Evolutionary conservation across 1,140 invertebrate genomes (phyloP), one percentile per base, ranked within the genome.

Genomic region (Eubasilissa regina): DNA sequence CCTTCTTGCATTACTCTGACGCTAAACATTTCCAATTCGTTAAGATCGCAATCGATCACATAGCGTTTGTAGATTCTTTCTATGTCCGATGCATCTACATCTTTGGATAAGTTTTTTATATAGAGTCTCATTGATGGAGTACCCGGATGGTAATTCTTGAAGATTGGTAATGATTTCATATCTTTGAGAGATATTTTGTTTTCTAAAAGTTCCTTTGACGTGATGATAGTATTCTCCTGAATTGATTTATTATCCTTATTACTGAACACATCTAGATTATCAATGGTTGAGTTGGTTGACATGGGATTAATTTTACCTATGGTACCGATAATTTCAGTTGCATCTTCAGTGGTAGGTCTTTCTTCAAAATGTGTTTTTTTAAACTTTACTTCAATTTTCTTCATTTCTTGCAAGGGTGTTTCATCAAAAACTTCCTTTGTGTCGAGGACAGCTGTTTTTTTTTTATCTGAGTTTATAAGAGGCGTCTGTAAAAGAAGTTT

Each of bases 1-100:
- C 97, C 97, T 86, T 97, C 96, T 86, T 96, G 95, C 96, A 99
- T 97, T 1, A 97, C 90, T 83, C 94, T 91, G n/a, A 97, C 91
- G 89, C 96, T 93, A 89, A 96, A 97, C 78, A 91, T 92, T 64
- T 90, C 87, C 12, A 88, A 84, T 75, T 92, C 85, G 53, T 87
- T 85, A 62, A 87, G 87, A 43, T 87, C 80, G 10, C 86, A 81
- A 53, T 87, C 82, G 73, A 84, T 83, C 11, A 90, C 84, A 86
- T 94, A 97, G 79, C 92, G 88, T 73, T 92, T 92, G 87, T 94
- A 98, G 79, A 99, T 94, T 83, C 91, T 92, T 83, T 94, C 90
- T 4, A 98, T 89, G 88, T 98, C 96, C 80, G 92, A 88, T 48
- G 93, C 90, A 45, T 90, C 91, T 0, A 96, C 94, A 81, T 92